phyloP scores from a whole-genome alignment of 2,797 vertebrate species.

The Melanotaenia maccullochi region DNA sequence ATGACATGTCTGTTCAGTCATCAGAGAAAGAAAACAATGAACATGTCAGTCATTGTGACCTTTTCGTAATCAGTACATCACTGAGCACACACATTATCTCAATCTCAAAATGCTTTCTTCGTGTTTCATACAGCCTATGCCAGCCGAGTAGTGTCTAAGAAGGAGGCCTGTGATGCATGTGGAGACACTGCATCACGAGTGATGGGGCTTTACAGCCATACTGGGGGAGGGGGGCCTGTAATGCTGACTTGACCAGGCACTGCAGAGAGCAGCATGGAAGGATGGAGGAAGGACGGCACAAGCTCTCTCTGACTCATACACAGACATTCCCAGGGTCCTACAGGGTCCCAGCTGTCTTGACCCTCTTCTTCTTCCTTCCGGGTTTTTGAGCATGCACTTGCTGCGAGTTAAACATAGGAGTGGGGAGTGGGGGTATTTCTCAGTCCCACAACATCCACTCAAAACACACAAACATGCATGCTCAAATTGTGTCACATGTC shows the following conservation, averaged over 20 bases:
- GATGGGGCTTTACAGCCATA: slow-evolving; percentile 48
- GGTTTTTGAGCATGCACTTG: slow-evolving; percentile 44
- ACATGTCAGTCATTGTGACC: slow-evolving; percentile 36
- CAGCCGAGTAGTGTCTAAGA: slow-evolving; percentile 12
- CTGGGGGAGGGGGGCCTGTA: slow-evolving; percentile 56
- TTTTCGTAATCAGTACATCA: slow-evolving; percentile 28
- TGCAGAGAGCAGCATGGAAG: slow-evolving; percentile 62
- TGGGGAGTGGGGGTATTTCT: neutral
- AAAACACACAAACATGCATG: neutral
- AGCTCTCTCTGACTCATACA: slow-evolving; percentile 57
- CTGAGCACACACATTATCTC: slow-evolving; percentile 1
- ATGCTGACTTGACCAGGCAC: slow-evolving; percentile 62
- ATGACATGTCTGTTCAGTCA: neutral
- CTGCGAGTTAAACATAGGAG: slow-evolving; percentile 51
- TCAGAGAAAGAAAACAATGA: slow-evolving; percentile 8
- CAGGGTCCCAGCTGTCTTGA: slow-evolving; percentile 30
- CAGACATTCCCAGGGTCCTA: slow-evolving; percentile 19
- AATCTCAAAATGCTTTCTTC: slow-evolving; percentile 16
- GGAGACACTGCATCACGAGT: slow-evolving; percentile 62
- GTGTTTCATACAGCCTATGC: slow-evolving; percentile 2
- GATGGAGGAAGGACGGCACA: slow-evolving; percentile 52
- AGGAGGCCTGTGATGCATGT: slow-evolving; percentile 50
- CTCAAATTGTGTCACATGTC: slow-evolving; percentile 59
- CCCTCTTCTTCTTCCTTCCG: slow-evolving; percentile 21
- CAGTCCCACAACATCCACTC: slow-evolving; percentile 26